A percentile compares a stretch with the other conserved stretches of the same genome.
phyloP scores from a whole-genome alignment of 2,113 vertebrate species.

The Sylvia atricapilla region DNA sequence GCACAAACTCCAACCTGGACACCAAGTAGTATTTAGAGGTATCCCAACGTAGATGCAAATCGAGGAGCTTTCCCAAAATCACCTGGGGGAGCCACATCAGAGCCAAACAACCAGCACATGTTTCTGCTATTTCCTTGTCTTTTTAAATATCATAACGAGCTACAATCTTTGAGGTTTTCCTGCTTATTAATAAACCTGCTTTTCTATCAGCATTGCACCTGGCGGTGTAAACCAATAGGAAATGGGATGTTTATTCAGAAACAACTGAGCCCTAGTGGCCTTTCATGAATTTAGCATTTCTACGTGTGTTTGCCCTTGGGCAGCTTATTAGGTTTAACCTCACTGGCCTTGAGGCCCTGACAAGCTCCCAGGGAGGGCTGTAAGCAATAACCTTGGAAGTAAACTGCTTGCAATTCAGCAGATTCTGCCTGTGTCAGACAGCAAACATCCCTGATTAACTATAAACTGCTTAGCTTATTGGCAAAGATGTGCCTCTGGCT shows the following conservation, averaged over 20 bases:
- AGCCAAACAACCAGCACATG: background rate
- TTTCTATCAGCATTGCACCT: background rate
- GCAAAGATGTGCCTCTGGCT: conserved; percentile 37
- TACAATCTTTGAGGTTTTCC: background rate
- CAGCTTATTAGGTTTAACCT: conserved; percentile 10
- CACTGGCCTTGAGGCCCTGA: background rate
- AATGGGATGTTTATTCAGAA: background rate
- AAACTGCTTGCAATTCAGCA: conserved; percentile 38
- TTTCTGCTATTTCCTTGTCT: background rate
- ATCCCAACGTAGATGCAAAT: background rate
- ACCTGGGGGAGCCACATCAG: background rate
- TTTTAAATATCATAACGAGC: background rate
- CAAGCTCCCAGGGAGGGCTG: background rate
- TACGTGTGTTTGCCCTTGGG: background rate
- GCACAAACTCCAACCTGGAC: background rate
- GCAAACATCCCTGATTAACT: conserved; percentile 27
- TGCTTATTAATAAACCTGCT: background rate
- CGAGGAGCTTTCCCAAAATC: background rate
- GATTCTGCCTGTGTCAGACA: conserved; percentile 17
- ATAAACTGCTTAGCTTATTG: conserved; percentile 19
- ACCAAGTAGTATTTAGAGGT: background rate
- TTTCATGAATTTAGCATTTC: background rate
- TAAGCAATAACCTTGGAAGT: conserved; percentile 39
- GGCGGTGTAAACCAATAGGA: background rate
- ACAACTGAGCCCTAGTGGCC: background rate